phyloP scores from a whole-genome alignment of 2,797 vertebrate genomes.

The Hemitrygon akajei region DNA sequence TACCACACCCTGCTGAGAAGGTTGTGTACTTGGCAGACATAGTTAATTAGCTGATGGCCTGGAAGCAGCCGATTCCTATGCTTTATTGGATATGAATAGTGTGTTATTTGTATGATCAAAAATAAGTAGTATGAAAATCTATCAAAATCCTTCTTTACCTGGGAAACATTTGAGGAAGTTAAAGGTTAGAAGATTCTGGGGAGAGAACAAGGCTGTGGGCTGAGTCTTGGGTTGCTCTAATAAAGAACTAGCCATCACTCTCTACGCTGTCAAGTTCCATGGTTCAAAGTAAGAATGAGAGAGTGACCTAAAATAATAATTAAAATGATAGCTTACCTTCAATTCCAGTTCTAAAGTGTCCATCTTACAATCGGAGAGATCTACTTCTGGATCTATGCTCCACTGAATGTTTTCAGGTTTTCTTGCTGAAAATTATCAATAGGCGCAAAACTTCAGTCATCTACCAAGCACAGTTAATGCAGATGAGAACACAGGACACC shows the following conservation, averaged over 20 bases:
- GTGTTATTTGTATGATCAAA: background rate
- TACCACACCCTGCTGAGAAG: too few relatives aligned
- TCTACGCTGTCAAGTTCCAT: too few relatives aligned
- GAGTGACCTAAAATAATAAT: background rate
- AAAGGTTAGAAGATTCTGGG: background rate
- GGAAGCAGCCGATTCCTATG: background rate
- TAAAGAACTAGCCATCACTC: background rate
- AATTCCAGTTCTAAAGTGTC: constrained; percentile 58
- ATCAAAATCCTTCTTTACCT: background rate
- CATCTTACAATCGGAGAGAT: constrained; percentile 71
- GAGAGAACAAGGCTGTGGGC: background rate
- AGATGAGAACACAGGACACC: too few relatives aligned
- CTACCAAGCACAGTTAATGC: background rate
- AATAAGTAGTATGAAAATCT: background rate
- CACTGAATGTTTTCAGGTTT: constrained; percentile 68
- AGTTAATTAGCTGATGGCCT: background rate
- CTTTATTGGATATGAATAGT: background rate
- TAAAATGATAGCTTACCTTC: constrained; percentile 53
- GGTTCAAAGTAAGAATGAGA: background rate
- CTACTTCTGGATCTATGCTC: constrained; percentile 81
- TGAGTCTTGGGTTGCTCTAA: background rate
- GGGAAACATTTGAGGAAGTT: background rate
- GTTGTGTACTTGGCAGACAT: too few relatives aligned
- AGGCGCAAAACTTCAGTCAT: background rate
- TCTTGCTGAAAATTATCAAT: constrained; percentile 20